These are phyloP conservation scores for Acrossocheilus wenchowensis DNA, from an alignment of 2,797 vertebrate species.

Conservation along the genomic window DNA sequence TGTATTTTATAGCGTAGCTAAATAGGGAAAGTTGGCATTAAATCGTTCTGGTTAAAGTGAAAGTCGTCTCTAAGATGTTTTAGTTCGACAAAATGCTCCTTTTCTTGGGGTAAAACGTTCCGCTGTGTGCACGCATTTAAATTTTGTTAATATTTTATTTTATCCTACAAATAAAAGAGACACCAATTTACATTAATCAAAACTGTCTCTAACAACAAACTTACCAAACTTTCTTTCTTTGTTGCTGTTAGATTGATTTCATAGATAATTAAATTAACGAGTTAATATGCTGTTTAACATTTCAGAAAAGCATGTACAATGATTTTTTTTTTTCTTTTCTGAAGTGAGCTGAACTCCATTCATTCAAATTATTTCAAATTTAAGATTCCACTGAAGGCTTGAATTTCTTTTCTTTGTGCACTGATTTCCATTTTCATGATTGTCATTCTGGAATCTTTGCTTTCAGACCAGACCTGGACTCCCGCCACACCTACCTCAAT, in stretches of 20 bases:
- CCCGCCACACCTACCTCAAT: neutral
- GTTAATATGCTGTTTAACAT: neutral
- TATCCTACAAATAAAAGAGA: neutral
- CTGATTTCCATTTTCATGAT: conserved; percentile 38
- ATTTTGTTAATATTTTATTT: neutral
- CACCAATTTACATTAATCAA: neutral
- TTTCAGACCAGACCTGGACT: conserved; percentile 26
- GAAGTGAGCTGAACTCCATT: conserved; percentile 1
- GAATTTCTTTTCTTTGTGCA: conserved; percentile 13
- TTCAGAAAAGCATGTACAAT: conserved; percentile 61
- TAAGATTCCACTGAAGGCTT: conserved; percentile 22
- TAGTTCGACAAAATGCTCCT: neutral
- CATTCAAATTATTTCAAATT: conserved; percentile 34
- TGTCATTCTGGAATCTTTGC: conserved; percentile 13
- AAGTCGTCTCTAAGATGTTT: neutral
- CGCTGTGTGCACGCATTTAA: neutral
- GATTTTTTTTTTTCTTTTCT: neutral
- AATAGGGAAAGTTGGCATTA: neutral
- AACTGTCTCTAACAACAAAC: neutral
- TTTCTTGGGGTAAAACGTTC: neutral
- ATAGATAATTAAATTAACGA: neutral
- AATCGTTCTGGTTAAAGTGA: neutral
- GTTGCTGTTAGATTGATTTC: neutral
- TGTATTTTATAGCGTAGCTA: neutral
- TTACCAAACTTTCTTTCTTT: neutral